These are phyloP conservation scores for Phallusia fumigata DNA, from an alignment of 23 tunicate species.

Conservation along the genomic window DNA sequence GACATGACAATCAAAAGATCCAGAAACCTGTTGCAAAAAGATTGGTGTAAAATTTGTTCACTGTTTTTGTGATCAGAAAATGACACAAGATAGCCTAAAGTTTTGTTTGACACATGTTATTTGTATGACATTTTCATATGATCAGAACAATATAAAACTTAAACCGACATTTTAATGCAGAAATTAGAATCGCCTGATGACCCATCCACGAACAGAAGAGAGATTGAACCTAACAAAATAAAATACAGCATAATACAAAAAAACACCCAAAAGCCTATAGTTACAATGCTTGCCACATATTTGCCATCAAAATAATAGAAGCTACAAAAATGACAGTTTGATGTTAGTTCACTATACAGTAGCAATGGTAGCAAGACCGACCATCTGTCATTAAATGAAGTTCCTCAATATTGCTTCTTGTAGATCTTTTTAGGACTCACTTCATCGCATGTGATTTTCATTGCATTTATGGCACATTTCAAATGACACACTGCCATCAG, in stretches of 20 bases:
- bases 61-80: background rate
- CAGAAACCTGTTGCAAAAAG: constrained; percentile 6
- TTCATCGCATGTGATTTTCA: background rate
- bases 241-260: background rate
- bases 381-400: background rate
- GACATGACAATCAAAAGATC: constrained; percentile 2
- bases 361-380: constrained; percentile 1
- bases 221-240: background rate
- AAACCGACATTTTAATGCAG: constrained; percentile 5
- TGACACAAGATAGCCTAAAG: background rate
- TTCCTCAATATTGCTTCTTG: background rate
- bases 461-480: constrained; percentile 9
- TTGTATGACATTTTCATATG: background rate
- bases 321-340: background rate
- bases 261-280: background rate
- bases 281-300: background rate
- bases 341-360: background rate
- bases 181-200: background rate
- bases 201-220: background rate
- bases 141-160: background rate
- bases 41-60: background rate
- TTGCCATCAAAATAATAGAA: background rate
- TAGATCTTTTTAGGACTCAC: background rate
- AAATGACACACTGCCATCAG: background rate
- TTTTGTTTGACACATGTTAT: background rate